A percentile compares a stretch with the other conserved stretches of the same genome.
These are phyloP conservation scores for Grus americana DNA, from an alignment of 2,113 vertebrate genomes.

Conservation along the genomic window DNA sequence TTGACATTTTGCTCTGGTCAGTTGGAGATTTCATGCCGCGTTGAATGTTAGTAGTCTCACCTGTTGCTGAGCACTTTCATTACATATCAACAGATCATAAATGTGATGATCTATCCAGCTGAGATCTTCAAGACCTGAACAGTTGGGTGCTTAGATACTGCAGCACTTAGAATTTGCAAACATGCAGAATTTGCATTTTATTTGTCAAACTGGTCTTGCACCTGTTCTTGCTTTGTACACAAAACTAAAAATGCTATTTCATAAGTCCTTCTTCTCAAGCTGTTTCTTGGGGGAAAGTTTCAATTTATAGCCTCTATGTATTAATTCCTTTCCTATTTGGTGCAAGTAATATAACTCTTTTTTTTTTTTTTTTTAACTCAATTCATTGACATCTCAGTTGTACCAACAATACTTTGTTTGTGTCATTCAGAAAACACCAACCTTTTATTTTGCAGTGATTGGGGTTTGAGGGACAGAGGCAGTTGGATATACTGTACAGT, in stretches of 20 bases:
- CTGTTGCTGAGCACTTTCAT: not conserved
- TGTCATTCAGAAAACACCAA: not conserved
- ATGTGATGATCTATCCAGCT: not conserved
- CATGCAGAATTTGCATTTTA: not conserved
- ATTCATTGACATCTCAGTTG: not conserved
- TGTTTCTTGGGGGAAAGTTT: not conserved
- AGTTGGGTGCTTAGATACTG: not conserved
- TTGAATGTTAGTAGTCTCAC: not conserved
- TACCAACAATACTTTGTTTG: not conserved
- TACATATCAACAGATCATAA: not conserved
- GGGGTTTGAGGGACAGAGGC: not conserved
- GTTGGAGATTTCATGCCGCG: not conserved
- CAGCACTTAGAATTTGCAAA: not conserved
- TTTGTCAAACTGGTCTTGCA: not conserved
- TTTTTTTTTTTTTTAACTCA: not conserved
- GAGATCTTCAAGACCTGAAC: not conserved
- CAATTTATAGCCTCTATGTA: not conserved
- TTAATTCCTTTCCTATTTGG: not conserved
- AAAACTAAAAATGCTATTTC: not conserved
- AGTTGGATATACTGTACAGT: not conserved
- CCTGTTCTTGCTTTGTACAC: not conserved
- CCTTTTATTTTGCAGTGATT: not conserved
- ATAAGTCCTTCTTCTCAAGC: not conserved
- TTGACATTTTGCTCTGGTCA: not conserved
- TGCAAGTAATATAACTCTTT: not conserved